phyloP scores from a whole-genome alignment of 2,888 invertebrate species.

The Mantis religiosa region DNA sequence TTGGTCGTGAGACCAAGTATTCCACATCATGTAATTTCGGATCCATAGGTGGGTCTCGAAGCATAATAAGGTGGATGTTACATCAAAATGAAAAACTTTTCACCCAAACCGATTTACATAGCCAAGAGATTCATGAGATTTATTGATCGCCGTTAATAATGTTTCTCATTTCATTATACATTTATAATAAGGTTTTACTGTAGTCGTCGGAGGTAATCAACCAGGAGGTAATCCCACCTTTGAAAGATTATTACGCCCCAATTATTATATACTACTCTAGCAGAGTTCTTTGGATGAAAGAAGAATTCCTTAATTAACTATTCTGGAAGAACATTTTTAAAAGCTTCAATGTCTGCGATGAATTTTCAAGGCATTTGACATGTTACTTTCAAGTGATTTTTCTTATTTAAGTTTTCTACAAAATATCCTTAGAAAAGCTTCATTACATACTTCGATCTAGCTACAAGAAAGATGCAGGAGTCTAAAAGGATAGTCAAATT shows the following conservation, averaged over 20 bases:
- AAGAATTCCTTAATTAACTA: background rate
- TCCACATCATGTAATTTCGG: background rate
- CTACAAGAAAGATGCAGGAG: no score
- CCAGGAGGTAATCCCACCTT: background rate
- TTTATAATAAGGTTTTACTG: background rate
- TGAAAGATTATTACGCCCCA: background rate
- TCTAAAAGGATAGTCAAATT: no score
- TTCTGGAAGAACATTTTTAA: background rate
- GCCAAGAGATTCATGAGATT: background rate
- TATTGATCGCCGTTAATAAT: background rate
- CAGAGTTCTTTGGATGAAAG: background rate
- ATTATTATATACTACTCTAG: background rate
- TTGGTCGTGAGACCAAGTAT: background rate
- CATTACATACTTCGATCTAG: no score
- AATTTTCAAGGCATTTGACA: no score
- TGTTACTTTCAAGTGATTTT: no score
- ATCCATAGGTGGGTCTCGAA: background rate
- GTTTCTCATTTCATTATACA: background rate
- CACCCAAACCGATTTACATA: background rate
- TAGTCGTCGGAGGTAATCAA: background rate
- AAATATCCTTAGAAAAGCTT: no score
- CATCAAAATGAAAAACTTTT: background rate
- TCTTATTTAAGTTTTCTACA: no score
- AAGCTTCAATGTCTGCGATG: background rate
- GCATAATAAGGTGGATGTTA: background rate